A percentile compares a stretch with the other conserved stretches of the same genome.
phyloP scores from a whole-genome alignment of 35 echinoderm and acorn worm species.

The Apostichopus californicus region DNA sequence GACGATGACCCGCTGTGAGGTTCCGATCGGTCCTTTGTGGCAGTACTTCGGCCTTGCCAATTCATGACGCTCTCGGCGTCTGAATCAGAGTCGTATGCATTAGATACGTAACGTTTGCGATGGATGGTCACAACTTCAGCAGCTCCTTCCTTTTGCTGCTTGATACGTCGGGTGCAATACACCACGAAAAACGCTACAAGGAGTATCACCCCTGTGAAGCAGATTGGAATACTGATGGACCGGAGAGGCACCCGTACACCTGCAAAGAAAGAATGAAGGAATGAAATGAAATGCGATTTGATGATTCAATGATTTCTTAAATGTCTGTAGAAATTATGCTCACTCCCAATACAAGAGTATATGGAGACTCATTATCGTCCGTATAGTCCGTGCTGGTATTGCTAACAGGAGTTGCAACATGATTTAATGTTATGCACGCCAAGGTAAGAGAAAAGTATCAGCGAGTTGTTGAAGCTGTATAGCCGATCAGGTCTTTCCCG shows the following conservation, averaged over 20 bases:
- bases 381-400: too few species aligned
- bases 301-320: too few species aligned
- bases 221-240: slow-evolving; percentile 79
- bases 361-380: too few species aligned
- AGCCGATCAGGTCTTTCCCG: too few species aligned
- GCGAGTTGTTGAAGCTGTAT: too few species aligned
- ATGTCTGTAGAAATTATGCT: too few species aligned
- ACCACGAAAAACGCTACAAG: slow-evolving; percentile 75
- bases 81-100: slow-evolving; percentile 84
- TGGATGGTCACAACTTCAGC: slow-evolving; percentile 55
- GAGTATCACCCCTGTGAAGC: slow-evolving; percentile 63
- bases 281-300: not conserved
- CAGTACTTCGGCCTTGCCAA: slow-evolving; percentile 26
- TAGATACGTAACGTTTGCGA: slow-evolving; percentile 63
- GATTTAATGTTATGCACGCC: too few species aligned
- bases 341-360: too few species aligned
- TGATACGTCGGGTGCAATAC: slow-evolving; percentile 64
- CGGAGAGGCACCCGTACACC: slow-evolving; percentile 61
- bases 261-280: slow-evolving; percentile 9
- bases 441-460: too few species aligned
- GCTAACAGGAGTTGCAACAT: too few species aligned
- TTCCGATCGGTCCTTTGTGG: slow-evolving; percentile 50
- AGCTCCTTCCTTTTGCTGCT: slow-evolving; percentile 66
- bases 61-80: slow-evolving; percentile 89
- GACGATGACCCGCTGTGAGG: slow-evolving; percentile 31